Conservation (phyloP, 2,113 vertebrate genomes). For the Elephantulus edwardii region DNA sequence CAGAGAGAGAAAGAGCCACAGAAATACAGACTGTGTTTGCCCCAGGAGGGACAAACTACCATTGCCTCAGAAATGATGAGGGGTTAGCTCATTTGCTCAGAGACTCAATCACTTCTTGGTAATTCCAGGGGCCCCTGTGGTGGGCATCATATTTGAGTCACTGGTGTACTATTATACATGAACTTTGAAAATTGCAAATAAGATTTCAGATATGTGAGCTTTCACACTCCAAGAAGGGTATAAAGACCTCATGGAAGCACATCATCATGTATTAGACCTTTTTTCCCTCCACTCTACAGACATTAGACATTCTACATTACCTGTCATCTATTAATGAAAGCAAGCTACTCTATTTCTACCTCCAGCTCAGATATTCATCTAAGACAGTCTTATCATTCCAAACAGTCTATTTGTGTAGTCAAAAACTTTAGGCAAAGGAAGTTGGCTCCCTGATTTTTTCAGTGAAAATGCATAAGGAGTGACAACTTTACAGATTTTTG, state of each 20-base stretch:
- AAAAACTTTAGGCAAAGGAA: neutral
- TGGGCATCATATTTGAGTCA: neutral
- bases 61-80: neutral
- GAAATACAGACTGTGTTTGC: neutral
- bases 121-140: neutral
- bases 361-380: neutral
- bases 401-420: neutral
- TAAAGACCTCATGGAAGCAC: neutral
- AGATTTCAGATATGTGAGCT: neutral
- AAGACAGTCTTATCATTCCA: neutral
- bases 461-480: neutral
- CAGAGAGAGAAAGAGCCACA: neutral
- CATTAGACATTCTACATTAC: neutral
- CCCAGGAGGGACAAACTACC: neutral
- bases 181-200: neutral
- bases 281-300: neutral
- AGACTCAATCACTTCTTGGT: neutral
- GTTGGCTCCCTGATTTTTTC: neutral
- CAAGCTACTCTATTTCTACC: neutral
- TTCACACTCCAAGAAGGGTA: neutral
- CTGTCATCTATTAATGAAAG: neutral
- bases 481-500: constrained; percentile 2
- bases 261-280: neutral
- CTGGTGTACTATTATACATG: neutral
- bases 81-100: neutral